Base-by-base conservation (phyloP, 2,113 vertebrate genomes). In the Dipodomys merriami region DNA sequence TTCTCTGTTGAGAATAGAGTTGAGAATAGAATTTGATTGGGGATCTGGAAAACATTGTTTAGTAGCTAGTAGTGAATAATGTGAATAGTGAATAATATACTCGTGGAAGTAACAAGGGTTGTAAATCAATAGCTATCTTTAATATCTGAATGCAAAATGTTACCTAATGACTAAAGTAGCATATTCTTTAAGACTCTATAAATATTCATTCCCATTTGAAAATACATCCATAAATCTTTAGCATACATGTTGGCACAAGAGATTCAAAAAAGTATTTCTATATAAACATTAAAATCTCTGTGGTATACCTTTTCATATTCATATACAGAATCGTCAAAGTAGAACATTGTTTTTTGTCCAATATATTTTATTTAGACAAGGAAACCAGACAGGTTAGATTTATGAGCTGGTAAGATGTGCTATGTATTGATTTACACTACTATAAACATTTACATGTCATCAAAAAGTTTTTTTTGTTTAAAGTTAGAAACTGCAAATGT, bases 341-440 rank as follows among this genome's bases (percentile, higher is more conserved):
- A 83, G 96, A 96, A 85, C 78, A 84, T 2, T 86, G 27, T 6
- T 92, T 96, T 95, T 92, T 91, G 30, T 29, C 39, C 90, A 85
- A 82, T 89, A 93, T 92, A 88, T 88, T 88, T 72, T 78, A 76
- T 62, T 92, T 95, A 90, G 72, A 91, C 44, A 81, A 95, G 86
- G 78, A 95, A 93, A 91, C 30, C 29, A 82, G 64, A 76, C 30
- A 80, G 8, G 16, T 53, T 92, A 86, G 64, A 90, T 90, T 94
- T 85, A 94, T 53, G 78, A 83, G 62, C 33, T 62, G 5, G 65
- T 93, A 91, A 76, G 79, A 83, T 0, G 0, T 73, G 22, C 15
- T 46, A 68, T 76, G 25, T 84, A 93, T 78, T 95, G 91, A 94
- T 77, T 95, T 96, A 89, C 22, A 94, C 27, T 71, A 79, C 83